Base-by-base conservation (phyloP, 2,113 vertebrate genomes). In the Cebidichthys violaceus region DNA sequence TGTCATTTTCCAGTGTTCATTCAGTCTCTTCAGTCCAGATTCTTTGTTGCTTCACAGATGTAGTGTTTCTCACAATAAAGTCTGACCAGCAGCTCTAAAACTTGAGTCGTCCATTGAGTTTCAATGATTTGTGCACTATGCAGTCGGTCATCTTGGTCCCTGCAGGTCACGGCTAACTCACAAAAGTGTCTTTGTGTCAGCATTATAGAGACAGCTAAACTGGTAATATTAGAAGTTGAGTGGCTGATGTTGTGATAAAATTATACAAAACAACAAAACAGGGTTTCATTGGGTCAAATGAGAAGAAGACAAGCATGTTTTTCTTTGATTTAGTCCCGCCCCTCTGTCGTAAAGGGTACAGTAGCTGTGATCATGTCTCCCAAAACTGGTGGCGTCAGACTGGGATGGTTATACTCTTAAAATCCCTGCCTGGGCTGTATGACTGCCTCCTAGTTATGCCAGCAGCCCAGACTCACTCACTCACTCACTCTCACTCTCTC, bases 331-430 rank as follows among this genome's bases (percentile, higher is more conserved):
- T 3, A 29, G 41, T 45, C 74, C 39, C 31, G n/a, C 22, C 35
- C 17, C 2, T 17, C 17, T 35, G 22, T 52, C 29, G 13, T 71
- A 77, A 84, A 82, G 68, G 41, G 70, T 64, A 65, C 54, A 68
- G 64, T n/a, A 54, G 68, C 75, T 73, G 62, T 43, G 59, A 47
- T 74, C 41, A 55, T 57, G 37, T 69, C 71, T 59, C 33, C 74
- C 54, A 81, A 77, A 75, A 18, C 77, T 85, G 83, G 70, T 71
- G 67, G 72, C 68, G 47, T 79, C 65, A 68, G 41, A 69, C 35
- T 6, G n/a, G 67, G 70, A 90, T 79, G 81, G 80, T 86, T 69
- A 79, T 54, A 55, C 35, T 74, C 61, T 62, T 64, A 47, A 82
- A 85, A 68, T 70, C 54, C 60, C 62, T 41, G 64, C 65, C 55